Percentiles rank a stretch among this genome's conserved stretches.
phyloP scores from a whole-genome alignment of 2,113 vertebrate species.

The Gasterosteus nipponicus region DNA sequence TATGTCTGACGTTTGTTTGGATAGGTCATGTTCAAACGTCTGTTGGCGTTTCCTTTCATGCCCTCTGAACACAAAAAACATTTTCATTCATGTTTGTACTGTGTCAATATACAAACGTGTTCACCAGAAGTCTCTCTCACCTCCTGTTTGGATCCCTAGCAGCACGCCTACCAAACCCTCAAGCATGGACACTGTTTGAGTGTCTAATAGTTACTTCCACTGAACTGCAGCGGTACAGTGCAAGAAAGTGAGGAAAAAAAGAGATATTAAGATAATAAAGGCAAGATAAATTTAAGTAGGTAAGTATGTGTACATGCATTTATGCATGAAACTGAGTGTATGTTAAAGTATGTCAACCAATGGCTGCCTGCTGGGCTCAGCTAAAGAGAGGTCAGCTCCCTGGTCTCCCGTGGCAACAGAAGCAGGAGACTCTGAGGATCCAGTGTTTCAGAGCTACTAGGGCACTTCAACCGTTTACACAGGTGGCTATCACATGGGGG shows the following conservation, averaged over 20 bases:
- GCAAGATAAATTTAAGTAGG: slow-evolving; percentile 6
- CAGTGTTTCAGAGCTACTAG: slow-evolving; percentile 55
- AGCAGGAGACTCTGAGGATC: slow-evolving; percentile 57
- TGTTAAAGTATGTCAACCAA: slow-evolving; percentile 26
- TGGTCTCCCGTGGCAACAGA: slow-evolving; percentile 49
- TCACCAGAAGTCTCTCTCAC: slow-evolving; percentile 46
- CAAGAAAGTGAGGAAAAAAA: not conserved
- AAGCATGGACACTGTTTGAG: slow-evolving; percentile 3
- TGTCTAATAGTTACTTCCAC: slow-evolving; percentile 1
- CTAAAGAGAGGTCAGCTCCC: slow-evolving; percentile 48
- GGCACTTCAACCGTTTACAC: slow-evolving; percentile 67
- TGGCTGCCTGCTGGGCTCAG: slow-evolving; percentile 44
- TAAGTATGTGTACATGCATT: slow-evolving; percentile 17
- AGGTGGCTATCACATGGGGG: slow-evolving; percentile 73
- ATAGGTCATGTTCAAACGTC: slow-evolving; percentile 65
- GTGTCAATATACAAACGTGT: slow-evolving; percentile 67
- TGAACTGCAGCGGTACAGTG: slow-evolving; percentile 13
- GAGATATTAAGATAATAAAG: slow-evolving; percentile 33
- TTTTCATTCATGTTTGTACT: slow-evolving; percentile 74
- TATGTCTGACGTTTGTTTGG: slow-evolving; percentile 72
- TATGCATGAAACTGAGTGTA: slow-evolving; percentile 31
- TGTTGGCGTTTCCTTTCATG: slow-evolving; percentile 56
- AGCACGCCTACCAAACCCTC: slow-evolving; percentile 23
- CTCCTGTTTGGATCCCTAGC: slow-evolving; percentile 46
- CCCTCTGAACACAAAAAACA: slow-evolving; percentile 71